These are phyloP conservation scores for Nymphalis c-album DNA, from an alignment of 2,888 invertebrate genomes.

Conservation along the genomic window DNA sequence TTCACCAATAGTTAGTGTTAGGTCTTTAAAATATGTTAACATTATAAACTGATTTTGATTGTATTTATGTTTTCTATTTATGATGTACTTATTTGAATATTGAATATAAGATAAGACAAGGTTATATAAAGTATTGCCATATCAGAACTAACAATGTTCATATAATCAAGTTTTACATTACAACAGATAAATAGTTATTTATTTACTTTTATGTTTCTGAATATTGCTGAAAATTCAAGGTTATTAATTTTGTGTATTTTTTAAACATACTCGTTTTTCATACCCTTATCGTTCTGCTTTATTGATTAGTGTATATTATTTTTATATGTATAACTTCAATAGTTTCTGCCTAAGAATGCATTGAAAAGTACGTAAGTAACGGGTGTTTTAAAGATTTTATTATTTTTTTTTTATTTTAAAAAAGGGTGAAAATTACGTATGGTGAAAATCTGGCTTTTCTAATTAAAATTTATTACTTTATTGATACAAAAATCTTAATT, in stretches of 20 bases:
- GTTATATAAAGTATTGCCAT: slow-evolving; percentile 39
- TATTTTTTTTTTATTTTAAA: too few species aligned
- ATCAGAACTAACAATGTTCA: slow-evolving; percentile 34
- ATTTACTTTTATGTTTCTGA: neutral
- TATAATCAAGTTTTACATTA: neutral
- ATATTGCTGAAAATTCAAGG: neutral
- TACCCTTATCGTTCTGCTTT: neutral
- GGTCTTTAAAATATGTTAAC: neutral
- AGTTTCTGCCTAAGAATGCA: neutral
- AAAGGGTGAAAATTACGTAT: neutral
- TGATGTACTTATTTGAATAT: neutral
- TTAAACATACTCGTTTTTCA: neutral
- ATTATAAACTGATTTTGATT: slow-evolving; percentile 7
- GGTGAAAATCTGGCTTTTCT: neutral
- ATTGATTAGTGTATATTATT: neutral
- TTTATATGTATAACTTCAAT: neutral
- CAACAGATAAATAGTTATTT: neutral
- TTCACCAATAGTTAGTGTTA: neutral
- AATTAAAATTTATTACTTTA: too few species aligned
- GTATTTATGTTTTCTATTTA: neutral
- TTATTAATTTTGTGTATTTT: slow-evolving; percentile 10
- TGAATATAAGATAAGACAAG: too few species aligned
- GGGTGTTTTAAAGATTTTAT: too few species aligned
- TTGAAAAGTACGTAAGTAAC: neutral
- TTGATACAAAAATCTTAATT: too few species aligned